Evolutionary conservation across 2,113 vertebrate genomes (phyloP).

Genomic region (Corydoras maculifer): DNA sequence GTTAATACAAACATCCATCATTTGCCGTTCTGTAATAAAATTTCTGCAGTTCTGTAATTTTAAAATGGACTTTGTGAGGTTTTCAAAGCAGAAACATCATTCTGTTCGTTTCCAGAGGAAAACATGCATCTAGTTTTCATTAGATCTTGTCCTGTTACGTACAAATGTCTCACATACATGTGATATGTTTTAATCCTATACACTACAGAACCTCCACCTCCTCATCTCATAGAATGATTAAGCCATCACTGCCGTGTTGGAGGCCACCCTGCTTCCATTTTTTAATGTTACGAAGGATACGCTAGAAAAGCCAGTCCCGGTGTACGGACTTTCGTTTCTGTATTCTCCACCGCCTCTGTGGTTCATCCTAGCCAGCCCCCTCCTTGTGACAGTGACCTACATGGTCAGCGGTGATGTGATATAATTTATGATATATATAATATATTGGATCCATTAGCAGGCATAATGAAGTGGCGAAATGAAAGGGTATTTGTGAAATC

Average conservation of each 20-base stretch:
- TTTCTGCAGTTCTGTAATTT: too few relatives aligned
- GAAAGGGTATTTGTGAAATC: constrained; percentile 99
- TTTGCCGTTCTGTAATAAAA: too few relatives aligned
- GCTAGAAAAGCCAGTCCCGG: constrained; percentile 59
- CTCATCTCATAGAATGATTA: constrained; percentile 52
- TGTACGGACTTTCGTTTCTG: constrained; percentile 62
- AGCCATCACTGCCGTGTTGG: constrained; percentile 43
- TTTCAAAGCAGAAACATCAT: neutral
- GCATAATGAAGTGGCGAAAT: constrained; percentile 99
- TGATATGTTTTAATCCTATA: constrained; percentile 39
- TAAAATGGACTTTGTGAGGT: too few relatives aligned
- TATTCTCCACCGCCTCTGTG: constrained; percentile 59
- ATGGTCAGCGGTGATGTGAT: constrained; percentile 99
- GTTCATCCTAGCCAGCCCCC: constrained; percentile 69
- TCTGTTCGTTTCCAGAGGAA: neutral
- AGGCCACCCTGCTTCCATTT: constrained; percentile 38
- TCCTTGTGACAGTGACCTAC: constrained; percentile 98
- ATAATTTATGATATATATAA: constrained; percentile 99
- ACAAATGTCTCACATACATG: constrained; percentile 10
- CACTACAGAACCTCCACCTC: constrained; percentile 50
- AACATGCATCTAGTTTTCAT: neutral
- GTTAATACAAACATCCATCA: too few relatives aligned
- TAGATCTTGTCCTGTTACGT: constrained; percentile 33
- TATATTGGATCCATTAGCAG: constrained; percentile 99
- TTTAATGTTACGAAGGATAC: constrained; percentile 71